These are phyloP conservation scores for Zele albiditarsus DNA, from an alignment of 2,888 invertebrate species.

Conservation along the genomic window DNA sequence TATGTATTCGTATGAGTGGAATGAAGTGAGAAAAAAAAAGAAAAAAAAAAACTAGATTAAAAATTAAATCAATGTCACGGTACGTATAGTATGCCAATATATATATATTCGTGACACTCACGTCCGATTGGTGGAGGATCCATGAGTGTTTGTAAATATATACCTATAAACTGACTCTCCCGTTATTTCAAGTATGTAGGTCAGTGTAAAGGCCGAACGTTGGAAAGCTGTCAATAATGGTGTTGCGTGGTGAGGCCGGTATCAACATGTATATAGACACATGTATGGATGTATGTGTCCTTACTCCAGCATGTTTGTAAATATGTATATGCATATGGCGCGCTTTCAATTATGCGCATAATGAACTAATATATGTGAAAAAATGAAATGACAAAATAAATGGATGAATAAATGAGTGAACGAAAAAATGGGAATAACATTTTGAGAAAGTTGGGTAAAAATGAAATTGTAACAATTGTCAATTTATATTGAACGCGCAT, in stretches of 20 bases:
- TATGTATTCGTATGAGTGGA: background rate
- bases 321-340: background rate
- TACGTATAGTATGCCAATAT: background rate
- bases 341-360: no score
- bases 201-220: conserved; percentile 70
- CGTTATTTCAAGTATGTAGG: conserved; percentile 65
- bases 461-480: no score
- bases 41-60: background rate
- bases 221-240: conserved; percentile 59
- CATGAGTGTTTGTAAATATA: background rate
- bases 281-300: background rate
- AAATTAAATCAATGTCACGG: background rate
- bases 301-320: background rate
- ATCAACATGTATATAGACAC: background rate
- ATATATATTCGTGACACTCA: background rate
- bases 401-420: no score
- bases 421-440: no score
- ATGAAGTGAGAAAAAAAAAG: background rate
- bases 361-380: background rate
- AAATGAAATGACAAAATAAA: background rate
- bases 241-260: conserved; percentile 1
- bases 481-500: background rate
- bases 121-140: background rate
- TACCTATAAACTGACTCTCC: conserved; percentile 38
- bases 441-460: no score